phyloP scores from a whole-genome alignment of 2,888 invertebrate genomes.

The Acleris holmiana region DNA sequence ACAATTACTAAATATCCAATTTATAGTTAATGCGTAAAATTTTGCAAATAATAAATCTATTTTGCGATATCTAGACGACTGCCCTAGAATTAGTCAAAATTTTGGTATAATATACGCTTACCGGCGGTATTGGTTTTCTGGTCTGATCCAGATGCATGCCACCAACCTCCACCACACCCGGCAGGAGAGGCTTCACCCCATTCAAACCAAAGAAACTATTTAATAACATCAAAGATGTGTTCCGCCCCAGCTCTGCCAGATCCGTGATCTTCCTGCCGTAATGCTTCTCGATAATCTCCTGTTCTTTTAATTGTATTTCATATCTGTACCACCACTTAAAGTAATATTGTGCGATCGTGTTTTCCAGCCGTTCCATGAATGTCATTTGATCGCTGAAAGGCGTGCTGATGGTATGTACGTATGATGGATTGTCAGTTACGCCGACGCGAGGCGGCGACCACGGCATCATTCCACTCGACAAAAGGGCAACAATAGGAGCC shows the following conservation, averaged over 20 bases:
- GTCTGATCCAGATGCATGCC: conserved; percentile 83
- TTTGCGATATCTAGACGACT: too few relatives aligned
- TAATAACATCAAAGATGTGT: conserved; percentile 81
- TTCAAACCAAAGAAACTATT: conserved; percentile 86
- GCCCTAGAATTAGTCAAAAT: too few relatives aligned
- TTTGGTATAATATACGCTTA: conserved; percentile 47
- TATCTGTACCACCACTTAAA: conserved; percentile 66
- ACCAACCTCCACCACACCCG: conserved; percentile 86
- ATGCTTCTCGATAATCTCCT: conserved; percentile 67
- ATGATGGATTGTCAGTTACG: conserved; percentile 77
- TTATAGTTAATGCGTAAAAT: too few relatives aligned
- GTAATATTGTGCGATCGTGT: conserved; percentile 57
- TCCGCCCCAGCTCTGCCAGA: conserved; percentile 77
- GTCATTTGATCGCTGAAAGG: conserved; percentile 75
- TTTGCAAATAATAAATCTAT: too few relatives aligned
- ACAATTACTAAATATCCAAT: too few relatives aligned
- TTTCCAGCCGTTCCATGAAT: conserved; percentile 77
- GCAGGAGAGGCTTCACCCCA: conserved; percentile 82
- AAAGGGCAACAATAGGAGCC: conserved; percentile 82
- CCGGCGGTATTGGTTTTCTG: conserved; percentile 71
- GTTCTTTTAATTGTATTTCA: conserved; percentile 62
- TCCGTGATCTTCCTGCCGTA: conserved; percentile 78
- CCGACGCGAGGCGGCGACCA: conserved; percentile 78
- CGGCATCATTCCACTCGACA: conserved; percentile 84
- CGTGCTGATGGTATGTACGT: conserved; percentile 81